Conservation (phyloP, 2,113 vertebrate species). For the Brienomyrus longianalis region DNA sequence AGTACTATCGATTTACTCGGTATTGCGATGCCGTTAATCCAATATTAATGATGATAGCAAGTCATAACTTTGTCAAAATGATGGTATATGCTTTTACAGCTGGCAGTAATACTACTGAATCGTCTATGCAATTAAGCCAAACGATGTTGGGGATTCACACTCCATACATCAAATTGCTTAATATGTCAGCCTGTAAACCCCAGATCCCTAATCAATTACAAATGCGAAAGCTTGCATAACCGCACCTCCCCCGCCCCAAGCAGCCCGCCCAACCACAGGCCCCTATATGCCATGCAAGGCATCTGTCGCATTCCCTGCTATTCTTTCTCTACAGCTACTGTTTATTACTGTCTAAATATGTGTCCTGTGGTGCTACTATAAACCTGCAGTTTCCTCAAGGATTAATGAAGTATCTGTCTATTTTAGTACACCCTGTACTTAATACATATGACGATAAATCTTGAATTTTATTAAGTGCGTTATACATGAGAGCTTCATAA, state of each 20-base stretch:
- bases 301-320: not conserved
- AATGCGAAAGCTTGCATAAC: constrained; percentile 38
- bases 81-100: not conserved
- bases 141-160: not conserved
- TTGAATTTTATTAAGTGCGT: no score
- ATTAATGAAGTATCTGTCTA: not conserved
- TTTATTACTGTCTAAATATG: not conserved
- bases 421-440: no score
- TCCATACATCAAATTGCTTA: constrained; percentile 14
- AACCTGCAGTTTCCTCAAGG: not conserved
- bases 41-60: not conserved
- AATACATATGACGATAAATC: no score
- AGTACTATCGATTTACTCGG: not conserved
- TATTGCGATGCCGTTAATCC: not conserved
- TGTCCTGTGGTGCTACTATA: not conserved
- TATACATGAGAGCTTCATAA: no score
- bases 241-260: not conserved
- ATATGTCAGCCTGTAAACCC: constrained; percentile 56
- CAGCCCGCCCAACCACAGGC: constrained; percentile 2
- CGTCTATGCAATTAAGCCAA: not conserved
- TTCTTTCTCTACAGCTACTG: not conserved
- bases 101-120: not conserved
- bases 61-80: not conserved
- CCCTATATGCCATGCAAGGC: not conserved
- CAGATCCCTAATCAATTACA: constrained; percentile 55